A percentile compares a stretch with the other conserved stretches of the same genome.
phyloP scores from a whole-genome alignment of 2,888 invertebrate species.

The Mongoloraphidia duomilia region DNA sequence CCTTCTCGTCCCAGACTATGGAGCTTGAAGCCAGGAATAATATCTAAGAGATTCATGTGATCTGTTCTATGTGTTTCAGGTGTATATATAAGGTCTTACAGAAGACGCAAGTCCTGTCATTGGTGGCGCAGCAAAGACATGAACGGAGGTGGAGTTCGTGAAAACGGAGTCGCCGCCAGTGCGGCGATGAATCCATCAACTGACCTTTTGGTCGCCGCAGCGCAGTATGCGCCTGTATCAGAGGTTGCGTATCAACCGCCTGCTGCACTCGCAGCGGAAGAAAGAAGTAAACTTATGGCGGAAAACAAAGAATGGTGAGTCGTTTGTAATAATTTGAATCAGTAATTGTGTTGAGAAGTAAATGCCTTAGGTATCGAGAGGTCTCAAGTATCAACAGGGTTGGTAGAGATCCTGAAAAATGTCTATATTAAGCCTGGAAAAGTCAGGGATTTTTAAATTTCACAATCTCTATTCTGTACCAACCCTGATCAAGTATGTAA shows the following conservation, averaged over 20 bases:
- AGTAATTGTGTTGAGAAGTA: not conserved
- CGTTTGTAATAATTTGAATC: too few species aligned
- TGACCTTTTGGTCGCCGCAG: conserved; percentile 53
- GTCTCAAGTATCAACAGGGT: not conserved
- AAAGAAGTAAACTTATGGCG: conserved; percentile 58
- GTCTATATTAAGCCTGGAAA: not conserved
- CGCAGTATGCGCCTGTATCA: conserved; percentile 61
- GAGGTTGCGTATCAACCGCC: conserved; percentile 49
- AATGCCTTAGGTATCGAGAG: not conserved
- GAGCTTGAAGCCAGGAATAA: too few species aligned
- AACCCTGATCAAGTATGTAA: too few species aligned
- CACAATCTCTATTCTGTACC: too few species aligned
- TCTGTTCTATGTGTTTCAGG: conserved; percentile 3
- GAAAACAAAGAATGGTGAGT: conserved; percentile 59
- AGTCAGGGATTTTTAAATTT: not conserved
- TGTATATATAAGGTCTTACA: conserved; percentile 8
- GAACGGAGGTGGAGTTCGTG: conserved; percentile 36
- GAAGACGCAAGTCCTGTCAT: conserved; percentile 20
- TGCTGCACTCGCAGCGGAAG: conserved; percentile 37
- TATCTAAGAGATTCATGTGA: not conserved
- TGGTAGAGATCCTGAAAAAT: not conserved
- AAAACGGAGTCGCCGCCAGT: conserved; percentile 34
- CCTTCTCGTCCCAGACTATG: too few species aligned
- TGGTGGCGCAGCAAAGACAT: conserved; percentile 29
- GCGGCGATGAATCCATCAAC: conserved; percentile 60